phyloP scores from a whole-genome alignment of 92 coral and sea anemone species.

The Porites divaricata region DNA sequence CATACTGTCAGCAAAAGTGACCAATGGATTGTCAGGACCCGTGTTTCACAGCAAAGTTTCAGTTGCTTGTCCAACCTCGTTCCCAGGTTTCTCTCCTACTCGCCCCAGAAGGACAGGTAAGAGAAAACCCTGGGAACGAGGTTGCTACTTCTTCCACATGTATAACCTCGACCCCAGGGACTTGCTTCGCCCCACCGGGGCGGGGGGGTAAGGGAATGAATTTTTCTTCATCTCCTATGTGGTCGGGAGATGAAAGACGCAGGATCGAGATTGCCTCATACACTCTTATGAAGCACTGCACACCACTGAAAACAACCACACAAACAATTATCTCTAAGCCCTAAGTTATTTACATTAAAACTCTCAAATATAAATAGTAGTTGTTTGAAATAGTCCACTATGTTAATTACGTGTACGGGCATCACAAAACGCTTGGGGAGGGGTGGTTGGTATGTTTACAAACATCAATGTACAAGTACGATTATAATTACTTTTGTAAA shows the following conservation, averaged over 20 bases:
- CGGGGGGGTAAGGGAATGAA: too few species aligned
- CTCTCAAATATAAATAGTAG: slow-evolving; percentile 18
- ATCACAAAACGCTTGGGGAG: not conserved
- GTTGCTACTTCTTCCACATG: not conserved
- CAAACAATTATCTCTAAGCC: not conserved
- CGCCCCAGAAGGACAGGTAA: not conserved
- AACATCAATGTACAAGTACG: slow-evolving; percentile 16
- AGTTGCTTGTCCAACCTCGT: not conserved
- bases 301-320: not conserved
- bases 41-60: not conserved
- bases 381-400: not conserved
- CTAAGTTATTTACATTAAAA: slow-evolving; percentile 3
- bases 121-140: not conserved
- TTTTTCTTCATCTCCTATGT: too few species aligned
- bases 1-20: not conserved
- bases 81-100: not conserved
- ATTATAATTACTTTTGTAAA: not conserved
- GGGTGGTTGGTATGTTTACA: not conserved
- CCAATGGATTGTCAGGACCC: not conserved
- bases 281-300: not conserved
- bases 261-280: not conserved
- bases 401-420: not conserved
- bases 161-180: too few species aligned
- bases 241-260: too few species aligned
- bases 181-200: too few species aligned